A percentile compares a stretch with the other conserved stretches of the same genome.
These are phyloP conservation scores for Ophion ventricosus DNA, from an alignment of 2,888 invertebrate genomes.

Conservation along the genomic window DNA sequence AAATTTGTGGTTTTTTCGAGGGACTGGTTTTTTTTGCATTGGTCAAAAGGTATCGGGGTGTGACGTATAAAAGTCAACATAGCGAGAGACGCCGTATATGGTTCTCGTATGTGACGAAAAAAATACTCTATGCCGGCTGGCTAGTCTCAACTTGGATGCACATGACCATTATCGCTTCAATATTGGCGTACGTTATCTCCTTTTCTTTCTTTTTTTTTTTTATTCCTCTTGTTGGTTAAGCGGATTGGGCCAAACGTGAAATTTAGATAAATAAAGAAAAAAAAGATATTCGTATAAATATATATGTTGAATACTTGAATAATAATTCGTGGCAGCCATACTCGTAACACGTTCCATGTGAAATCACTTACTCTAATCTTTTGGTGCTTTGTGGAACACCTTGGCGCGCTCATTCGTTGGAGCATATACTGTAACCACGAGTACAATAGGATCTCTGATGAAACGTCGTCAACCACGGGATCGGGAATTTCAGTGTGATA, in stretches of 20 bases:
- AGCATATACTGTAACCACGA: constrained; percentile 93
- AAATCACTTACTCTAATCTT: constrained; percentile 94
- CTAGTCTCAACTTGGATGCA: constrained; percentile 43
- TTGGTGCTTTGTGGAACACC: constrained; percentile 93
- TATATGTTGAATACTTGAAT: constrained; percentile 29
- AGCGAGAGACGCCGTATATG: constrained; percentile 28
- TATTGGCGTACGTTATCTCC: constrained; percentile 25
- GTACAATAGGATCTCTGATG: constrained; percentile 69
- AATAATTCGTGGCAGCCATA: constrained; percentile 74
- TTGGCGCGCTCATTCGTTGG: constrained; percentile 94
- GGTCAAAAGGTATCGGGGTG: constrained; percentile 3
- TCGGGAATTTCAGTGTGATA: neutral
- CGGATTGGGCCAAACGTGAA: constrained; percentile 63
- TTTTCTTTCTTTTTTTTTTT: constrained; percentile 1
- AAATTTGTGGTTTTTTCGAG: constrained; percentile 33
- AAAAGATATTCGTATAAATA: constrained; percentile 38
- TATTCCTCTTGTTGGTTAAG: constrained; percentile 61
- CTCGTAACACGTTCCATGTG: constrained; percentile 76
- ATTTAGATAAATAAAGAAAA: constrained; percentile 41
- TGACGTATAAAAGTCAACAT: constrained; percentile 21
- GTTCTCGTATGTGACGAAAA: constrained; percentile 37
- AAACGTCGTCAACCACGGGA: constrained; percentile 45
- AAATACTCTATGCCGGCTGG: constrained; percentile 39
- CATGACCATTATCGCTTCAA: constrained; percentile 32
- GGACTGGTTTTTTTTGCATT: constrained; percentile 32